A percentile compares a stretch with the other conserved stretches of the same genome.
Evolutionary conservation across 2,888 invertebrate genomes (phyloP).

Genomic region (Pyralis farinalis): DNA sequence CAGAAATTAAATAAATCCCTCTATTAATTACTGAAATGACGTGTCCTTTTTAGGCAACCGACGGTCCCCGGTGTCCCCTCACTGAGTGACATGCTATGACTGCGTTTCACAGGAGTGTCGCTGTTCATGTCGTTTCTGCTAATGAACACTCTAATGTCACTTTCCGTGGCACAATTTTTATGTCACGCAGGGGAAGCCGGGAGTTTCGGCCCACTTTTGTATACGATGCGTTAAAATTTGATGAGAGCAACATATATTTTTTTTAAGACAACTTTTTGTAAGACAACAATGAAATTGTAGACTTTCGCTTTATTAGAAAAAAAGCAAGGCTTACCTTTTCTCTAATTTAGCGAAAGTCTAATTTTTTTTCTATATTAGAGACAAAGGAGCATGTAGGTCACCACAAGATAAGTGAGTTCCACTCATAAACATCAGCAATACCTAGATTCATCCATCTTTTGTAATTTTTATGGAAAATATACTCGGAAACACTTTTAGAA

Average conservation of each 20-base stretch:
- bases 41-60: slow-evolving; percentile 31
- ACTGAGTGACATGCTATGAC: slow-evolving; percentile 9
- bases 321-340: too few species aligned
- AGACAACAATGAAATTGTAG: too few species aligned
- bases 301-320: too few species aligned
- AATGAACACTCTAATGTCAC: slow-evolving; percentile 20
- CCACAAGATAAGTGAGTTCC: too few species aligned
- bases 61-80: slow-evolving; percentile 4
- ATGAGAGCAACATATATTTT: slow-evolving; percentile 22
- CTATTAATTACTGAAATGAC: slow-evolving; percentile 48
- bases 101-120: slow-evolving; percentile 7
- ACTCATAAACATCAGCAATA: too few species aligned
- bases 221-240: slow-evolving; percentile 19
- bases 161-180: slow-evolving; percentile 32
- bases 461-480: too few species aligned
- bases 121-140: slow-evolving; percentile 6
- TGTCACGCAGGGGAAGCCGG: slow-evolving; percentile 3
- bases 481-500: too few species aligned
- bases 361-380: too few species aligned
- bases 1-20: slow-evolving; percentile 31
- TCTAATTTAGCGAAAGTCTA: too few species aligned
- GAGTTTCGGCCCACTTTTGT: slow-evolving; percentile 14
- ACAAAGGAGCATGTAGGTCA: too few species aligned
- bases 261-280: too few species aligned
- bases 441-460: too few species aligned